Evolutionary conservation across 2,888 invertebrate species (phyloP).

Genomic region (Malthinus seriepunctatus): DNA sequence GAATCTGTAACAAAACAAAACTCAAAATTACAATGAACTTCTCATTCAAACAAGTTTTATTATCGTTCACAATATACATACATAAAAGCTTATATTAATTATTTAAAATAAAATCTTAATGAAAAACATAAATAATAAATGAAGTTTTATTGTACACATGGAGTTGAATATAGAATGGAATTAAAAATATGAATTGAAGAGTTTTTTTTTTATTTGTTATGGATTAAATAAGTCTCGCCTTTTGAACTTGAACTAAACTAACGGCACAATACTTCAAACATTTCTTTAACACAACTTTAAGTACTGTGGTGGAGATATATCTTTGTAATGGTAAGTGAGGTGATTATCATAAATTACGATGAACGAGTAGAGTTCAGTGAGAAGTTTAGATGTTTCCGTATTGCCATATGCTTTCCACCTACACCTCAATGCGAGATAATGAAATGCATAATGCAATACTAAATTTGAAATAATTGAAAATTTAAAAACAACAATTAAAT

Average conservation of each 20-base stretch:
- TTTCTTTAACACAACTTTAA: slow-evolving; percentile 25
- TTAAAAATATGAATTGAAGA: too few relatives aligned
- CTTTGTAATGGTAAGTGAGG: slow-evolving; percentile 30
- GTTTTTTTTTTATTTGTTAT: neutral
- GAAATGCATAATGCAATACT: slow-evolving; percentile 27
- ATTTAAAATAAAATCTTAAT: too few relatives aligned
- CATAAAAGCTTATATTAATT: too few relatives aligned
- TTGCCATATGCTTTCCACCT: slow-evolving; percentile 34
- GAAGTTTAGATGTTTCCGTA: slow-evolving; percentile 33
- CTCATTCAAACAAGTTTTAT: too few relatives aligned
- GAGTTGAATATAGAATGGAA: too few relatives aligned
- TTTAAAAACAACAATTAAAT: slow-evolving; percentile 2
- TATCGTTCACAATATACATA: too few relatives aligned
- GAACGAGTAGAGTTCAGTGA: slow-evolving; percentile 31
- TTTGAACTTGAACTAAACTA: slow-evolving; percentile 26
- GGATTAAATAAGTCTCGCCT: slow-evolving; percentile 25
- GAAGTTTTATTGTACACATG: too few relatives aligned
- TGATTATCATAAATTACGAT: slow-evolving; percentile 36
- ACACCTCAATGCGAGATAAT: slow-evolving; percentile 24
- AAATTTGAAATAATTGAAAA: slow-evolving; percentile 9
- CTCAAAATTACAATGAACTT: too few relatives aligned
- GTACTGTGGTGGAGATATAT: slow-evolving; percentile 30
- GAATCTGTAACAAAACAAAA: too few relatives aligned
- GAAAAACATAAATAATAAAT: too few relatives aligned
- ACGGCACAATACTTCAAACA: slow-evolving; percentile 22